Percentiles rank a stretch among this genome's conserved stretches.
Conservation (phyloP, 2,888 invertebrate species). For the Liopterus haemorrhoidalis region DNA sequence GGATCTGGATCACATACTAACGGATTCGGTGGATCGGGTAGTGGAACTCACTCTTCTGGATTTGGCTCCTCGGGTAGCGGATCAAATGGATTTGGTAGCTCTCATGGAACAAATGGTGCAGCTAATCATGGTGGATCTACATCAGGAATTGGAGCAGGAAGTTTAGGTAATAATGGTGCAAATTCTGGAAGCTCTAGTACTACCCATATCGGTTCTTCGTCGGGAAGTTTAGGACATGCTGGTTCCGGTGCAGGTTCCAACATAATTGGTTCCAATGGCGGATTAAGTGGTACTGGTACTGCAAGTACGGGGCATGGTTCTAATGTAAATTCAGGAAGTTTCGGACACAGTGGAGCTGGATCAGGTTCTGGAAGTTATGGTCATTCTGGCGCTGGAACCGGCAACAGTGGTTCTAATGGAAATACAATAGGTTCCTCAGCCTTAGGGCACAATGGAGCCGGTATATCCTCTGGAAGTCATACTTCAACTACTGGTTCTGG, state of each 20-base stretch:
- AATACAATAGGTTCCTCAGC: neutral
- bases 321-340: too few relatives aligned
- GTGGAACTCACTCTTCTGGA: constrained; percentile 1
- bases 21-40: constrained; percentile 21
- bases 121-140: too few relatives aligned
- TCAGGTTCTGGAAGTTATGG: too few relatives aligned
- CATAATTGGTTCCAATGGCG: constrained; percentile 21
- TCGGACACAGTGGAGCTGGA: too few relatives aligned
- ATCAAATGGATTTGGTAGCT: constrained; percentile 2
- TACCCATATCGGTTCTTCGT: neutral
- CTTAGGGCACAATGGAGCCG: too few relatives aligned
- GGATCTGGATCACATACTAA: constrained; percentile 12
- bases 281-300: constrained; percentile 20
- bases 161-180: constrained; percentile 18
- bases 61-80: neutral
- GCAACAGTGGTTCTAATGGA: constrained; percentile 1
- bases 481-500: too few relatives aligned
- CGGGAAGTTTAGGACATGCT: neutral
- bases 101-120: too few relatives aligned
- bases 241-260: neutral
- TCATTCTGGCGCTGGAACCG: neutral
- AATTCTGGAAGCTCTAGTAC: constrained; percentile 15
- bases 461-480: too few relatives aligned
- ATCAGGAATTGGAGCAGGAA: constrained; percentile 3
- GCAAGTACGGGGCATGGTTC: too few relatives aligned